Conservation (phyloP, 1,140 invertebrate genomes). For the Apis laboriosa region DNA sequence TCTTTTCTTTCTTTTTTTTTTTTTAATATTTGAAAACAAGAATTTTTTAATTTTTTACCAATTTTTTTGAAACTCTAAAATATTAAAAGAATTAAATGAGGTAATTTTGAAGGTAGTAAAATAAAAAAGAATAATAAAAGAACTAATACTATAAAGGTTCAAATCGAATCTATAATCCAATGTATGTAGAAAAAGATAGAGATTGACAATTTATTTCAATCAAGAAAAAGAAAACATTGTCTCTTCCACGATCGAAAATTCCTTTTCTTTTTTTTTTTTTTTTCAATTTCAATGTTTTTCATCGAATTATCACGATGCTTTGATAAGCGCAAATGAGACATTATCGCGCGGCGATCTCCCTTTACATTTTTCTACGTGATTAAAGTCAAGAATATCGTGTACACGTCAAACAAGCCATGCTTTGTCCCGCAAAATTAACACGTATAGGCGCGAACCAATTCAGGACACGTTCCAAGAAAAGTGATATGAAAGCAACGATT, state of each 20-base stretch:
- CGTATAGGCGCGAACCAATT: neutral
- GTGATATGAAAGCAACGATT: slow-evolving; percentile 6
- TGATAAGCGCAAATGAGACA: slow-evolving; percentile 18
- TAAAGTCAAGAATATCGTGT: slow-evolving; percentile 31
- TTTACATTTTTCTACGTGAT: slow-evolving; percentile 28
- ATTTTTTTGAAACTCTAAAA: too few relatives aligned
- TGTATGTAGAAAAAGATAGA: neutral
- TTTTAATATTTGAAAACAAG: too few relatives aligned
- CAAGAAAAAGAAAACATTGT: neutral
- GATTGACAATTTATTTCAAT: neutral
- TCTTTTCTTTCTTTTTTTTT: too few relatives aligned
- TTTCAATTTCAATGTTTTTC: slow-evolving; percentile 16
- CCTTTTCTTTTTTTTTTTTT: too few relatives aligned
- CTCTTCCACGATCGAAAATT: neutral
- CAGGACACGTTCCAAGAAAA: neutral
- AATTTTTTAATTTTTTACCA: too few relatives aligned
- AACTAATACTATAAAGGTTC: too few relatives aligned
- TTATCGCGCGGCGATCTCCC: neutral
- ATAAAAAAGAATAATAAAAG: too few relatives aligned
- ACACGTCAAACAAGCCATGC: neutral
- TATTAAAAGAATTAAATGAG: too few relatives aligned
- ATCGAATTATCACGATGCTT: neutral
- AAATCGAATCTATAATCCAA: neutral
- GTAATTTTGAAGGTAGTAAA: too few relatives aligned
- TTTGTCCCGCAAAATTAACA: slow-evolving; percentile 9